A percentile compares a stretch with the other conserved stretches of the same genome.
These are phyloP conservation scores for Bombus confusus DNA, from an alignment of 1,140 invertebrate genomes.

Conservation along the genomic window DNA sequence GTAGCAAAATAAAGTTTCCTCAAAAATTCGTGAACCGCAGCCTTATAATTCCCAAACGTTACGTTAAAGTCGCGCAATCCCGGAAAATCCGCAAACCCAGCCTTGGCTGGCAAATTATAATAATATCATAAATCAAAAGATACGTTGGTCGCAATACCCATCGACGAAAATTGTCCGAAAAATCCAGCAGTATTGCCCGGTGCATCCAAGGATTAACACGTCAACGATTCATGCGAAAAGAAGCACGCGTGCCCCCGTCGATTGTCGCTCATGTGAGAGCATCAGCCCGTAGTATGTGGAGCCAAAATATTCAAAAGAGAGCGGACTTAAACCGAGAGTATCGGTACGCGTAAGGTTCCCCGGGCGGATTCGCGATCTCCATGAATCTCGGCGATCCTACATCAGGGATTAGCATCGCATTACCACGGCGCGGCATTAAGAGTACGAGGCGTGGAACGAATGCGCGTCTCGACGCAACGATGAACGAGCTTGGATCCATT, in stretches of 20 bases:
- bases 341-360: background rate
- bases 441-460: constrained; percentile 46
- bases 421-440: constrained; percentile 68
- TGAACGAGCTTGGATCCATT: constrained; percentile 73
- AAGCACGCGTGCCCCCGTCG: background rate
- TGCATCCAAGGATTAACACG: constrained; percentile 13
- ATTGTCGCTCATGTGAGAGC: background rate
- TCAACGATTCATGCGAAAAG: background rate
- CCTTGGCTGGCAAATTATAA: too few species aligned
- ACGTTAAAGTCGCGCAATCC: too few species aligned
- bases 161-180: background rate
- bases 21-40: too few species aligned
- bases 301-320: background rate
- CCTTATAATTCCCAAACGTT: too few species aligned
- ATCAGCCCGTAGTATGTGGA: too few species aligned
- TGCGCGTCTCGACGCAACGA: background rate
- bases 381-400: constrained; percentile 44
- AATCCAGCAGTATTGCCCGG: background rate
- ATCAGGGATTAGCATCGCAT: constrained; percentile 62
- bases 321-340: background rate
- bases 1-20: too few species aligned
- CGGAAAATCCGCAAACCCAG: too few species aligned
- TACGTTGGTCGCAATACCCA: background rate
- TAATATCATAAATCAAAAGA: background rate
- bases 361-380: constrained; percentile 7